Evolutionary conservation across 2,797 vertebrate genomes (phyloP).

Genomic region (Poeciliopsis paucimaculata): DNA sequence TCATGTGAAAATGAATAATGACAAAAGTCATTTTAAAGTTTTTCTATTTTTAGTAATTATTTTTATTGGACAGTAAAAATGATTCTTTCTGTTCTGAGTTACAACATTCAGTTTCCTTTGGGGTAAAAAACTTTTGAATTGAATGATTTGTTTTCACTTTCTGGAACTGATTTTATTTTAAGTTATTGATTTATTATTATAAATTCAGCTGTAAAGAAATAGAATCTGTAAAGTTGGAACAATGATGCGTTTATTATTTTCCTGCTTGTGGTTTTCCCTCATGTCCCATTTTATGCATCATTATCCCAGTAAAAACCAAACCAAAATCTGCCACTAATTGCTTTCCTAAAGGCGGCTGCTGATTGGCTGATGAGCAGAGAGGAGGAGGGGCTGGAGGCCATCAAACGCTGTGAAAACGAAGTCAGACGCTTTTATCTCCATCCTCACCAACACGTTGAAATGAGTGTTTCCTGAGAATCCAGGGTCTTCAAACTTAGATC

Average conservation of each 20-base stretch:
- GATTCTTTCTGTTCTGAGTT: neutral
- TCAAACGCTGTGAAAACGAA: conserved; percentile 82
- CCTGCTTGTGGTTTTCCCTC: conserved; percentile 46
- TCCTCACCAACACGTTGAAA: conserved; percentile 73
- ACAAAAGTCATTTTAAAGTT: too few relatives aligned
- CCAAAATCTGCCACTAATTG: conserved; percentile 57
- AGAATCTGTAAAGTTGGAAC: conserved; percentile 33
- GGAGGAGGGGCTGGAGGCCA: conserved; percentile 84
- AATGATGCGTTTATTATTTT: conserved; percentile 62
- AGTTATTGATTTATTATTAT: conserved; percentile 26
- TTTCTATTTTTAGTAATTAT: too few relatives aligned
- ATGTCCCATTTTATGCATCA: conserved; percentile 35
- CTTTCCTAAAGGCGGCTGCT: conserved; percentile 56
- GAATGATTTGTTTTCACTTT: too few relatives aligned
- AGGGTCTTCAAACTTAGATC: conserved; percentile 48
- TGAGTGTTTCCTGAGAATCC: conserved; percentile 55
- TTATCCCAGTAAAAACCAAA: conserved; percentile 51
- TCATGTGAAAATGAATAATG: too few relatives aligned
- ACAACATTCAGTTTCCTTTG: neutral
- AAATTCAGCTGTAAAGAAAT: conserved; percentile 30
- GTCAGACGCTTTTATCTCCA: conserved; percentile 82
- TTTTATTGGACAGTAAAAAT: too few relatives aligned
- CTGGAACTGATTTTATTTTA: neutral
- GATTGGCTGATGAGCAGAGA: conserved; percentile 59
- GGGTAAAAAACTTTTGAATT: neutral